Evolutionary conservation across 2,113 vertebrate species (phyloP).

Genomic region (Helogale parvula): DNA sequence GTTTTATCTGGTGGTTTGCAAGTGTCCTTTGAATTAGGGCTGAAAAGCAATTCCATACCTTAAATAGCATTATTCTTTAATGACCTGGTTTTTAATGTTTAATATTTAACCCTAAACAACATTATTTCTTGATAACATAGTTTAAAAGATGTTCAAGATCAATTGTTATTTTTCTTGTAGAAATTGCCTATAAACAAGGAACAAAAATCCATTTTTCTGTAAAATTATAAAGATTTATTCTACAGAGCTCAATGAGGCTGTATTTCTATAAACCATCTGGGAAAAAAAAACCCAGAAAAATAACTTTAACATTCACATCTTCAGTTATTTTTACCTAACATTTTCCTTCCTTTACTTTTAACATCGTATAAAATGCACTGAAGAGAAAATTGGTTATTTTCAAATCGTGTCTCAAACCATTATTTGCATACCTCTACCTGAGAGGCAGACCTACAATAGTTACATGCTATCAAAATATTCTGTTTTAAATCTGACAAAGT

Average conservation of each 20-base stretch:
- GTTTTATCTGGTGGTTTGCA: not conserved
- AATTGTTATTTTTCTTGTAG: not conserved
- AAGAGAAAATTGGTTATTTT: conserved; percentile 19
- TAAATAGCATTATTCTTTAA: not conserved
- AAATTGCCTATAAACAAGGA: not conserved
- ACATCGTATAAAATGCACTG: not conserved
- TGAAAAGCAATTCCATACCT: not conserved
- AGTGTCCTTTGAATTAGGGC: not conserved
- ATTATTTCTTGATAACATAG: not conserved
- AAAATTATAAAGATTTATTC: not conserved
- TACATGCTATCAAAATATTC: not conserved
- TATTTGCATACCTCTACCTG: not conserved
- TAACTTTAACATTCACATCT: not conserved
- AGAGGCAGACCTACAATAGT: not conserved
- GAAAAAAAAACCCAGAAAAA: not conserved
- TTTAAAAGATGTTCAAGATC: not conserved
- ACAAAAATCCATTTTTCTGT: not conserved
- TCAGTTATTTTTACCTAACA: not conserved
- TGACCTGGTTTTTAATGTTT: not conserved
- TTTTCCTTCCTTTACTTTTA: not conserved
- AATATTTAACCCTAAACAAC: not conserved
- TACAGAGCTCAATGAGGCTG: not conserved
- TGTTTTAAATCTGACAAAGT: conserved; percentile 19
- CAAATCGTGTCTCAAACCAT: not conserved
- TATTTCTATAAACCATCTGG: conserved; percentile 20